Evolutionary conservation across 1,140 invertebrate genomes (phyloP), one percentile per base, ranked within the genome.

Genomic region (Solen grandis): DNA sequence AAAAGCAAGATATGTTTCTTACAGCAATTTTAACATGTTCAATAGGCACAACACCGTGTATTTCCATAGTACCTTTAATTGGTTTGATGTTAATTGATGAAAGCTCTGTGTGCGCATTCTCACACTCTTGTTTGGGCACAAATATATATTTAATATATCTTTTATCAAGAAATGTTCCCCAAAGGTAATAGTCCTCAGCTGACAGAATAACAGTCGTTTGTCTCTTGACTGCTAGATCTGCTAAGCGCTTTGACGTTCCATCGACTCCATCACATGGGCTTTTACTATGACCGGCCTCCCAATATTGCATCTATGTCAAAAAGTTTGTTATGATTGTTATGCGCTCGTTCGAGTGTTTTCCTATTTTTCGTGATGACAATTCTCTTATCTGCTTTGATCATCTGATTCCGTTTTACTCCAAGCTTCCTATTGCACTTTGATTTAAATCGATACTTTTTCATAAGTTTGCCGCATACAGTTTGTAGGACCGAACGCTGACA

Each of bases 251-350:
- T 22, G 65, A n/a, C 38, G 68, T 50, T 35, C 29, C n/a, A 38
- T 33, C 22, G 35, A 25, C n/a, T 62, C 69, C 33, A 29, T 74
- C n/a, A 79, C 35, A 59, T 50, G 50, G 36, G 50, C 69, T 76
- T 63, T 78, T 66, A 31, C 77, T 52, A 69, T 83, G 52, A 14
- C 63, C 70, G 0, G 54, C 60, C 4, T 50, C 60, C 16, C 25
- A 66, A 36, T 46, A 77, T n/a, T 52, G 22, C 57, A n/a, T n/a
- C n/a, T n/a, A n/a, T n/a, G n/a, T n/a, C n/a, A n/a, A n/a, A n/a
- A n/a, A n/a, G n/a, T n/a, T n/a, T n/a, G n/a, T n/a, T n/a, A n/a
- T n/a, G n/a, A n/a, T n/a, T n/a, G n/a, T n/a, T n/a, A n/a, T n/a
- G n/a, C n/a, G n/a, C n/a, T n/a, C n/a, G n/a, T n/a, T n/a, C n/a